A percentile compares a stretch with the other conserved stretches of the same genome.
phyloP scores from a whole-genome alignment of 2,113 vertebrate species.

The Heteronetta atricapilla region DNA sequence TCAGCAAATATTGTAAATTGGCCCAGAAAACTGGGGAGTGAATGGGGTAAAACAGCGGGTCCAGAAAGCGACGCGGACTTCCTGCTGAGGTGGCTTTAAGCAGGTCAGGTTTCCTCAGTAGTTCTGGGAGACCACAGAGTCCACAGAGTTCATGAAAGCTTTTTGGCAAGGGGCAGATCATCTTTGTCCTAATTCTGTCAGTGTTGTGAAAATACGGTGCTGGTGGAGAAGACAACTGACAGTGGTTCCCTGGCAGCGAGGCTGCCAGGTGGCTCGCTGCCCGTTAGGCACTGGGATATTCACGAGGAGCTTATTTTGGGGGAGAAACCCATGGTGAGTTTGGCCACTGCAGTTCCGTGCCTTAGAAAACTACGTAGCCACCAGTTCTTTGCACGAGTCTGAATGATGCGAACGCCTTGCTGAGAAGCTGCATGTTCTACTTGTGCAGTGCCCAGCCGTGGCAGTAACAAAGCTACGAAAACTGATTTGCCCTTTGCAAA shows the following conservation, averaged over 20 bases:
- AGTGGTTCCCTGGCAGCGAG: fast-evolving
- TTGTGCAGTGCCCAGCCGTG: neutral
- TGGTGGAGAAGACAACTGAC: neutral
- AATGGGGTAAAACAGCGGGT: neutral
- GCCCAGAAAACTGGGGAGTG: neutral
- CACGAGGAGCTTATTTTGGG: neutral
- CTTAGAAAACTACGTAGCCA: neutral
- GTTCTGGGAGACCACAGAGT: neutral
- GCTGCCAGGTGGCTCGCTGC: neutral
- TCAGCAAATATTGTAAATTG: neutral
- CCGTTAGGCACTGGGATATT: neutral
- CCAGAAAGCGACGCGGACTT: neutral
- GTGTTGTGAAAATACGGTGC: neutral
- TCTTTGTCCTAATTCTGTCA: neutral
- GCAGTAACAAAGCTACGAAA: neutral
- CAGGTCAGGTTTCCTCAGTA: neutral
- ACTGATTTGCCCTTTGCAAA: neutral
- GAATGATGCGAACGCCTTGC: neutral
- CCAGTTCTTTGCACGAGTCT: neutral
- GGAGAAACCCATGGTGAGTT: neutral
- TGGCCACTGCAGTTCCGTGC: neutral
- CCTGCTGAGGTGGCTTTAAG: neutral
- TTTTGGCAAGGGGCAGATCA: neutral
- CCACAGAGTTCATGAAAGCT: neutral
- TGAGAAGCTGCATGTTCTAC: neutral